phyloP scores from a whole-genome alignment of 2,797 vertebrate species.

The Toxotes lorentzi region DNA sequence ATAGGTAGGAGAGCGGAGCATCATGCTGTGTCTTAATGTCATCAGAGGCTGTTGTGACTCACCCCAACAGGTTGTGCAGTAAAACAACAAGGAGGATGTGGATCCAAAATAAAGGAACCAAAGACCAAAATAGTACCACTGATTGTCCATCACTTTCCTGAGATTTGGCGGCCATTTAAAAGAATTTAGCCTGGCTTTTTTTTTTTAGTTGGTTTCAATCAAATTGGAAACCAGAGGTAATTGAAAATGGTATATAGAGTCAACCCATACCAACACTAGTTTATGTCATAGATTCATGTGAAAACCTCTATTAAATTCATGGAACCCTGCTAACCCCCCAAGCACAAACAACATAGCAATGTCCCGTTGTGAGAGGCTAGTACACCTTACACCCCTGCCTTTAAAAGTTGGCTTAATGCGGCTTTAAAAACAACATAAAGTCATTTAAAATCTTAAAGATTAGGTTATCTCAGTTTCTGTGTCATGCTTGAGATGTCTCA shows the following conservation, averaged over 20 bases:
- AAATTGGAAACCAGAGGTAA: not conserved
- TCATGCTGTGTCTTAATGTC: conserved; percentile 60
- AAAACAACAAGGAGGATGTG: conserved; percentile 33
- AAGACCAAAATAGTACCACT: not conserved
- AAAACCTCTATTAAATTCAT: no score
- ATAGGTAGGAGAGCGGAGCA: conserved; percentile 29
- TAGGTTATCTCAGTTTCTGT: no score
- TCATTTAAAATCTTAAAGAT: no score
- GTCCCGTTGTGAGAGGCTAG: not conserved
- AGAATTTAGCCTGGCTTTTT: not conserved
- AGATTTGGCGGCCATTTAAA: not conserved
- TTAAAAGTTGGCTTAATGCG: not conserved
- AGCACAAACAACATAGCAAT: not conserved
- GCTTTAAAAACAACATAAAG: no score
- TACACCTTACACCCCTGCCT: not conserved
- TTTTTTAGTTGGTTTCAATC: not conserved
- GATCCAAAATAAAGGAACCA: conserved; percentile 15
- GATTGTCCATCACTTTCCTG: not conserved
- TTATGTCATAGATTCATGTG: no score
- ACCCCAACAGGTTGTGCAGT: conserved; percentile 50
- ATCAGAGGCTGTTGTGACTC: conserved; percentile 50
- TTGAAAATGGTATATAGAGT: not conserved
- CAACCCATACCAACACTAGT: no score
- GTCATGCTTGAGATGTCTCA: no score
- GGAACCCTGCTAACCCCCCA: no score